Evolutionary conservation across 2,113 vertebrate genomes (phyloP), one percentile per base, ranked within the genome.

Genomic region (Oxyruncus cristatus): DNA sequence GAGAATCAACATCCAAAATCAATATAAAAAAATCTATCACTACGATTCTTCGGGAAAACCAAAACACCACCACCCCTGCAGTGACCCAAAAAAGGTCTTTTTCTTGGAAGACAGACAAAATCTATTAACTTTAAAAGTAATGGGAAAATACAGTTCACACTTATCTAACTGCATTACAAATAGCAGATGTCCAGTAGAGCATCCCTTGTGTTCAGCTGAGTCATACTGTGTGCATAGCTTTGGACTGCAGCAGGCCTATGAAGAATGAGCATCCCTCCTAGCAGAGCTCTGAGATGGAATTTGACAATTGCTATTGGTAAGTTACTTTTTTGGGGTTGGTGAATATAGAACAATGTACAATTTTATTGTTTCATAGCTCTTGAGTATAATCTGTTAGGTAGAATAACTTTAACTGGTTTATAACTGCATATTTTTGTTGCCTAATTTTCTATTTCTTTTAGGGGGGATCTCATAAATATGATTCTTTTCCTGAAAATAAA

Each of bases 21-120:
- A 55, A 8, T 14, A 65, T 7, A n/a, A 4, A 85, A 89, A 74
- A 49, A 49, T 11, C 17, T 5, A 61, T 41, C 35, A 32, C 14
- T 70, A 39, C 19, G 44, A 16, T 39, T 8, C 20, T 55, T 63
- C 17, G 47, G 66, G 67, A 86, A 72, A 94, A 46, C 0, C 1
- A 11, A 50, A 27, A 6, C 8, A 32, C 18, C 11, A 28, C 7
- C 9, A 56, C 4, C 11, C 53, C 6, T 8, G n/a, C n/a, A 8
- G 1, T 6, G 3, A 10, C 18, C 19, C 4, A 1, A 17, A 20
- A 56, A 30, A 33, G 4, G 1, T 8, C 2, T 35, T 7, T 32
- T 41, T 61, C 26, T 61, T 1, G 56, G 1, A 70, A 65, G 63
- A 47, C 4, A 68, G 42, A 32, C 12, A 49, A 87, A 94, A 4